Evolutionary conservation across 2,113 vertebrate genomes (phyloP), one percentile per base, ranked within the genome.

Genomic region (Hiodon alosoides): DNA sequence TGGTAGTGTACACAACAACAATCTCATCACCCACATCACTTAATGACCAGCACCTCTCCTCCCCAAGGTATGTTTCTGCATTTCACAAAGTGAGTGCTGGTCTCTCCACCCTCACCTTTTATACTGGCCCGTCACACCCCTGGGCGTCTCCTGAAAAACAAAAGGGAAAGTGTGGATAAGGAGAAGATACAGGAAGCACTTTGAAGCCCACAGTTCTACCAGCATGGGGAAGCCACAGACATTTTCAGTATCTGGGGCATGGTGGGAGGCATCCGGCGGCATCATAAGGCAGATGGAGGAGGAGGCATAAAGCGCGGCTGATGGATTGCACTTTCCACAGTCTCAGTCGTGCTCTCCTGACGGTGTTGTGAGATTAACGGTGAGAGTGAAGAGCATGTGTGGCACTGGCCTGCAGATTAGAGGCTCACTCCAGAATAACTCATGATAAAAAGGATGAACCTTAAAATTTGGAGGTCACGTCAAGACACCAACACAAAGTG

Each of bases 81-180:
- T 17, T 67, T 67, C 5, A 46, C 65, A 67, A 5, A 48, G 1
- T 13, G 46, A 50, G 2, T 54, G 53, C 31, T 1, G 69, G 55
- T 17, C 69, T 67, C 9, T 71, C 31, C 13, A 13, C 13, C 67
- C 93, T 92, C 90, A 98, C 96, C 96, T 95, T 89, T 95, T 96
- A 77, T 93, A 92, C 82, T 91, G 92, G 83, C 90, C 89, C 79
- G 90, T 88, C 80, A 89, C 88, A 73, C 92, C 86, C 86, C 92
- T 94, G 65, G 91, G 88, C 10, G 92, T 89, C 1, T 97, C 97
- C 96, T 99, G 80, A 71, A 86, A 80, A 59, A 87, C 81, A 84
- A 69, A 82, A 74, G 88, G 79, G 69, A 4, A 80, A 72, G 8
- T 74, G 7, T 48, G 3, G 51, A 73, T 73, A 48, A 59, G 54